Base-by-base conservation (phyloP, 2,113 vertebrate species). In the Clarias batrachus region DNA sequence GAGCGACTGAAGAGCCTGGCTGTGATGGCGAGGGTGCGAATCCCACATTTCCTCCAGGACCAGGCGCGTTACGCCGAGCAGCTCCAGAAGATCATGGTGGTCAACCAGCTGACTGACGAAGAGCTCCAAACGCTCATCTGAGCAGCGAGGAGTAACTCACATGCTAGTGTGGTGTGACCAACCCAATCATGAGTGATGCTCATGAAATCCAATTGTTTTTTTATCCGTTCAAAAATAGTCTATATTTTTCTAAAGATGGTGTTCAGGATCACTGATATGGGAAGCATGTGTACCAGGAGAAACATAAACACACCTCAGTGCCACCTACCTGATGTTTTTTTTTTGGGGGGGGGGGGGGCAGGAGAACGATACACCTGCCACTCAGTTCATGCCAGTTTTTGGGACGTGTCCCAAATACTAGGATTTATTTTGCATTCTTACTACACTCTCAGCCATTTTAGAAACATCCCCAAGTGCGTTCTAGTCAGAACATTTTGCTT, bases 1-100 rank as follows among this genome's bases (percentile, higher is more conserved):
- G 97, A 98, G 3, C 95, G 96, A 5, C 93, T 99, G 84, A 97
- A 95, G 80, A 92, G 90, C 11, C 73, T 96, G 84, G 97, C 95
- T 1, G 94, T 96, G 71, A 95, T 91, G 33, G 96, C 97, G 27
- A 96, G 96, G 74, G 93, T 94, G 87, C 94, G 97, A 66, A 96
- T 99, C 70, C 98, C 97, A 0, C 97, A 98, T 91, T 99, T 99
- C 87, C 89, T 99, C 89, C 96, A 97, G 89, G 96, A 99, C 91
- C 94, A 93, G 3, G 68, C 48, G 0, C 95, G 93, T 1, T 99
- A 99, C 27, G 94, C 93, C 86, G 95, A 96, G 76, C 97, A 98
- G 88, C 93, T 99, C 81, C 93, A 95, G 70, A 98, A 96, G 91
- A 99, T 99, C 91, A 99, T 99, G 97, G 93, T 94, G 74, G 96